phyloP scores from a whole-genome alignment of 1,140 invertebrate genomes.

The Drosophila tropicalis region DNA sequence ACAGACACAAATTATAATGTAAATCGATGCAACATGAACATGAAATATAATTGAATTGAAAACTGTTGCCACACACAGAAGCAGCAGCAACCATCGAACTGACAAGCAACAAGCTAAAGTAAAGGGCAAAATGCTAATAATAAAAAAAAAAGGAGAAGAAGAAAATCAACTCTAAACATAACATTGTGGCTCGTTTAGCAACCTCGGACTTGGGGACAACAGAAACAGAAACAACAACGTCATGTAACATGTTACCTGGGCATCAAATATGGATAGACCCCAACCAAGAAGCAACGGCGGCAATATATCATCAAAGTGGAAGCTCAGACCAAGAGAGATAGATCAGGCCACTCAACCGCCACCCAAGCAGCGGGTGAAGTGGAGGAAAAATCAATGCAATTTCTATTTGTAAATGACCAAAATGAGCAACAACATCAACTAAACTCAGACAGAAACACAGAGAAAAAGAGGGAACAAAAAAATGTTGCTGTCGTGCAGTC shows the following conservation, averaged over 20 bases:
- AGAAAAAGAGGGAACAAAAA: not conserved
- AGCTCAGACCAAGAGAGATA: slow-evolving; percentile 18
- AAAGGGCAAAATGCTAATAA: slow-evolving; percentile 81
- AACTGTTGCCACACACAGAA: slow-evolving; percentile 76
- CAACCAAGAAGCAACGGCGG: slow-evolving; percentile 41
- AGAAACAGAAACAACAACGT: slow-evolving; percentile 64
- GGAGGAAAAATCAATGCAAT: slow-evolving; percentile 73
- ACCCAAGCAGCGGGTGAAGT: not conserved
- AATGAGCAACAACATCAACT: slow-evolving; percentile 37
- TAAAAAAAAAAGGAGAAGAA: slow-evolving; percentile 29
- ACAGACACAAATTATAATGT: slow-evolving; percentile 80
- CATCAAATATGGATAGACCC: slow-evolving; percentile 71
- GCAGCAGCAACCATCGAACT: slow-evolving; percentile 45
- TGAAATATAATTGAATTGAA: slow-evolving; percentile 82
- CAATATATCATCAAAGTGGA: slow-evolving; percentile 77
- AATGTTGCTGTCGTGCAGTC: slow-evolving; percentile 31
- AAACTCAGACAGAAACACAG: slow-evolving; percentile 6
- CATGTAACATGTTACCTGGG: slow-evolving; percentile 71
- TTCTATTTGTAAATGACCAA: slow-evolving; percentile 82
- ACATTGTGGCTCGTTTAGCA: slow-evolving; percentile 64
- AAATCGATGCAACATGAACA: slow-evolving; percentile 81
- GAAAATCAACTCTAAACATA: slow-evolving; percentile 54
- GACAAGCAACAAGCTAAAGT: slow-evolving; percentile 59
- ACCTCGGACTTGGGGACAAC: slow-evolving; percentile 18
- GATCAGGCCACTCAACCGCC: slow-evolving; percentile 30